Conservation (phyloP, 2,797 vertebrate genomes). For the Protonibea diacanthus region DNA sequence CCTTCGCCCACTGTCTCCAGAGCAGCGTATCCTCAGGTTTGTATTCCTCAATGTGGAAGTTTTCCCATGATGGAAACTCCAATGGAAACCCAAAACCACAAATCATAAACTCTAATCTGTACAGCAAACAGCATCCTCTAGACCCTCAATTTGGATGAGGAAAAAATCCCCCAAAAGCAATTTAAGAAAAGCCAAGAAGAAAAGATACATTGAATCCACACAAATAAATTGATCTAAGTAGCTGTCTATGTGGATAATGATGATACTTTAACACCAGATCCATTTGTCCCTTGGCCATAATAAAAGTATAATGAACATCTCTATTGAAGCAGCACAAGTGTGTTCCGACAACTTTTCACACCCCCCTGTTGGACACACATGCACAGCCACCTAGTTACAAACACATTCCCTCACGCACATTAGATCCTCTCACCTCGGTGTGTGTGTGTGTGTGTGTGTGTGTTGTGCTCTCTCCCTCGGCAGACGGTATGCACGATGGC, state of each 20-base stretch:
- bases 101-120: not conserved
- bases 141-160: not conserved
- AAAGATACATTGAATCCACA: not conserved
- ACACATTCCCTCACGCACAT: slow-evolving; percentile 11
- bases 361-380: not conserved
- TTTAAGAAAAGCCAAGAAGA: not conserved
- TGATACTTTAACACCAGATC: not conserved
- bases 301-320: not conserved
- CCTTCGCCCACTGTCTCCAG: not conserved
- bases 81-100: not conserved
- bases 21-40: not conserved
- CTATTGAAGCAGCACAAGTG: slow-evolving; percentile 6
- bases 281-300: not conserved
- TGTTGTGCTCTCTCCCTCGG: slow-evolving; percentile 12
- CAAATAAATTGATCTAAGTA: slow-evolving; percentile 10
- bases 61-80: not conserved
- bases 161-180: not conserved
- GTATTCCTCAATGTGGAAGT: not conserved
- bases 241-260: slow-evolving; percentile 14
- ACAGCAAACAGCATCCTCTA: not conserved
- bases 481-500: slow-evolving; percentile 29
- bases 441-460: not conserved
- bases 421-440: slow-evolving; percentile 3
- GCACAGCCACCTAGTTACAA: not conserved
- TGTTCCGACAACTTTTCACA: not conserved